Conservation (phyloP, 2,797 vertebrate genomes). For the Enteromius treurensis region DNA sequence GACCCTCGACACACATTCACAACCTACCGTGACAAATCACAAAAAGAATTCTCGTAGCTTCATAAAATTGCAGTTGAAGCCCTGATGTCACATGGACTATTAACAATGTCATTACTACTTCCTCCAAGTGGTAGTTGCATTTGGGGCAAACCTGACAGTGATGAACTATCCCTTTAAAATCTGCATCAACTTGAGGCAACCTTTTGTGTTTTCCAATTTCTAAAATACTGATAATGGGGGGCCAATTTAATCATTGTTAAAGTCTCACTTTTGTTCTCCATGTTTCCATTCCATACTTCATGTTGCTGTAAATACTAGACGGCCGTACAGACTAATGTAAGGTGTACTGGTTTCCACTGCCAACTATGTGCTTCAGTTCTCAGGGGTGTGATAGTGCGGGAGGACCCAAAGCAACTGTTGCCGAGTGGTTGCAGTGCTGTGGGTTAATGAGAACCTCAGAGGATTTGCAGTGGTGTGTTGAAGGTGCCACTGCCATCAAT, state of each 20-base stretch:
- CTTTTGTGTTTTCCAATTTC: neutral
- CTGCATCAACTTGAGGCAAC: neutral
- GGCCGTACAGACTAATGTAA: conserved; percentile 7
- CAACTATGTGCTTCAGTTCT: conserved; percentile 16
- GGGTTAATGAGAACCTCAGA: conserved; percentile 34
- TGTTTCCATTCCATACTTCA: neutral
- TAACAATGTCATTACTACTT: neutral
- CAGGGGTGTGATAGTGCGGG: conserved; percentile 24
- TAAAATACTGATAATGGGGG: neutral
- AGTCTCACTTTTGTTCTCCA: neutral
- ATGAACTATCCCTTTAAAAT: neutral
- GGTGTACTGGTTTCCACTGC: neutral
- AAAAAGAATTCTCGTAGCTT: neutral
- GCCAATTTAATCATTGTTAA: neutral
- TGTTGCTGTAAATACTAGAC: neutral
- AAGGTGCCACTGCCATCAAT: conserved; percentile 26
- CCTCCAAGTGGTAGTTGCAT: neutral
- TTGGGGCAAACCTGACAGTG: neutral
- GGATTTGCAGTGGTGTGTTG: conserved; percentile 46
- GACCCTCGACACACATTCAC: neutral
- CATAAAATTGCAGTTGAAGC: neutral
- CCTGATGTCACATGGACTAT: neutral
- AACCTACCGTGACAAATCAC: neutral
- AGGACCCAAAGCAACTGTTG: conserved; percentile 53
- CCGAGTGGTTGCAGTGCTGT: conserved; percentile 40